These are phyloP conservation scores for Brachionus rubens DNA, from an alignment of 1,140 invertebrate genomes.

Conservation along the genomic window DNA sequence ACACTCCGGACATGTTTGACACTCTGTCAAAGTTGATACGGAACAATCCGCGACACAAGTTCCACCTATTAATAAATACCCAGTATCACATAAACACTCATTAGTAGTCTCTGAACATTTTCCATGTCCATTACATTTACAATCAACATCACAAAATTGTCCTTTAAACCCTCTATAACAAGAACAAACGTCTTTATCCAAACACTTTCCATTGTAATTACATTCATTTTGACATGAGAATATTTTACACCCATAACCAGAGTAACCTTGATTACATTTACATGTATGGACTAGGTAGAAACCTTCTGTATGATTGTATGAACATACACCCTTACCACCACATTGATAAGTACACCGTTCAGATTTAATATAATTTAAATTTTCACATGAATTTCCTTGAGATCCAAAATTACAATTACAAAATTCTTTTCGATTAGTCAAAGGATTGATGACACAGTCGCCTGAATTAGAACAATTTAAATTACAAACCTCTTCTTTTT, in stretches of 20 bases:
- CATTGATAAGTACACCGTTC: conserved; percentile 20
- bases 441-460: neutral
- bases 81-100: neutral
- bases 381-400: neutral
- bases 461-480: neutral
- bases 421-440: conserved; percentile 3
- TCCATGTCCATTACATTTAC: neutral
- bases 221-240: neutral
- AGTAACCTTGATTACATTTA: neutral
- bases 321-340: neutral
- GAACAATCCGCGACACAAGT: conserved; percentile 9
- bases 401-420: neutral
- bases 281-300: conserved; percentile 1
- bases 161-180: conserved; percentile 48
- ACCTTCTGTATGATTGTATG: conserved; percentile 27
- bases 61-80: neutral
- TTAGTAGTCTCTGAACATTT: neutral
- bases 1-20: neutral
- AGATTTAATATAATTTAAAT: neutral
- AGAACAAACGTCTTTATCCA: conserved; percentile 17
- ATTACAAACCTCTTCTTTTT: neutral
- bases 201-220: conserved; percentile 34
- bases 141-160: neutral
- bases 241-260: conserved; percentile 26
- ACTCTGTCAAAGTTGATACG: neutral